Evolutionary conservation across 2,797 vertebrate genomes (phyloP), one percentile per base, ranked within the genome.

Genomic region (Borostomias antarcticus): DNA sequence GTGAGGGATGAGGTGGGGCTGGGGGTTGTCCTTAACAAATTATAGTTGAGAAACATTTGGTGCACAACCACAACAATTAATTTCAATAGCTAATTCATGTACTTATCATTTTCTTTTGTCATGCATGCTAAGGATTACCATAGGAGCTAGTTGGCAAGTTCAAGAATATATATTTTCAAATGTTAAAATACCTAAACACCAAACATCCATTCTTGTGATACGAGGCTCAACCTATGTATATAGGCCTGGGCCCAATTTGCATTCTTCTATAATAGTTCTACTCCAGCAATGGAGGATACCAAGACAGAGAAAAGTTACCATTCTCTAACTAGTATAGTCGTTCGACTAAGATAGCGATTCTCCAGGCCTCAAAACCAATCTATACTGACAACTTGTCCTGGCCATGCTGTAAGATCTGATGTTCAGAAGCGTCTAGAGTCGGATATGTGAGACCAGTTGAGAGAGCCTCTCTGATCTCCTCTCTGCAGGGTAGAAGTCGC

Each of bases 51-150:
- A 98, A 97, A 98, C 96, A 98, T 96, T 96, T 96, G 95, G 96
- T 96, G 96, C 96, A 98, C 96, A 96, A 94, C 94, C 95, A 94
- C 94, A 93, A 98, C 96, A 93, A 95, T 96, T 95, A 94, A 89
- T 90, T 93, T 89, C 80, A 88, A 92, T 90, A 92, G 89, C 91
- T 93, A 92, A 92, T 93, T 92, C 83, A 89, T 90, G 91, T 91
- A 91, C 88, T 89, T 90, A 78, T 91, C 84, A 82, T 86, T 89
- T 75, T 83, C 85, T 81, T 90, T 83, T 90, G 75, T 97, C 97
- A 98, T 99, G 96, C 97, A 99, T 95, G 94, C 96, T 98, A 98
- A 96, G 94, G 95, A 96, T 98, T 97, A 98, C 95, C 91, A 91
- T 93, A 94, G 91, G 91, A 92, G 91, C 93, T 94, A 94, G 89